Base-by-base conservation (phyloP, 2,888 invertebrate genomes). In the Poecilus cupreus region DNA sequence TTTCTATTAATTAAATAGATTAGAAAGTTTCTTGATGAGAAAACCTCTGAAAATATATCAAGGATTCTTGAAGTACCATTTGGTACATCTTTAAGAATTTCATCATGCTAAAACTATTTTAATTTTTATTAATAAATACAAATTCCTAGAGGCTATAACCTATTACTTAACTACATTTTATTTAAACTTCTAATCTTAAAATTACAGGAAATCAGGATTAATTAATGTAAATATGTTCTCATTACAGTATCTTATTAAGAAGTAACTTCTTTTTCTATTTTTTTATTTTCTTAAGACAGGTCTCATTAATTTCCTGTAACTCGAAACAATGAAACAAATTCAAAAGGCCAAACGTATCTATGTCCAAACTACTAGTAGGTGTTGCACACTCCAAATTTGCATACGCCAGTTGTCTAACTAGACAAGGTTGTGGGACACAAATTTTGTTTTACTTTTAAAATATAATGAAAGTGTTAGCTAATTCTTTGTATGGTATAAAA, bases 401-500 rank as follows among this genome's bases (percentile, higher is more conserved):
- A 60, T 60, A 60, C 26, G 43, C 11, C n/a, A 32, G 43, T 43
- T 11, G 26, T 57, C 24, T 22, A 57, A 39, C 22, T n/a, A 22
- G 18, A 26, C 57, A 60, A 60, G 60, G 60, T 60, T 26, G 60
- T 60, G 60, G 24, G 60, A 60, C 26, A 60, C 2, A 0, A 43
- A 43, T 60, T 60, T 60, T 60, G 60, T 60, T 60, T 60, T 60
- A 60, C 60, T 26, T 60, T 43, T 43, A 22, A 60, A n/a, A n/a
- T n/a, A n/a, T 60, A 60, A 60, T 60, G 13, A 24, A 60, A 43
- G 43, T 43, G 13, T 60, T 60, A 60, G 60, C 26, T 22, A 60
- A 60, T 60, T 26, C 60, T 24, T 13, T 13, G 24, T 24, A 60
- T 54, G 54, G 54, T 11, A 22, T 20, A 20, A 54, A 54, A 54